Evolutionary conservation across 2,888 invertebrate species (phyloP).

Genomic region (Chrysina gloriosa): DNA sequence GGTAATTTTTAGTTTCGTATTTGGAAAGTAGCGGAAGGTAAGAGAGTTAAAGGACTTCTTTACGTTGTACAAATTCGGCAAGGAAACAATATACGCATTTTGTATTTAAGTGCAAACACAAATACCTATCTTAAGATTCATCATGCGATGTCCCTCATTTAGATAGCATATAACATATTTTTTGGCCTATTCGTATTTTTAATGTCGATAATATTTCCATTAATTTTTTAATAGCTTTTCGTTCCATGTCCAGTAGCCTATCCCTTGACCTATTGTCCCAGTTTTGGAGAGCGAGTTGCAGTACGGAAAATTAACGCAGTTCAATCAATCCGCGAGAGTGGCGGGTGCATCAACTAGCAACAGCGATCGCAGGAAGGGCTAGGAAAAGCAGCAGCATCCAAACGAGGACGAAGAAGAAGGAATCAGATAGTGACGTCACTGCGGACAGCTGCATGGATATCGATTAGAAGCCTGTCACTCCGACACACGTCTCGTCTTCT

Average conservation of each 20-base stretch:
- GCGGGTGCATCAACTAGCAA: constrained; percentile 33
- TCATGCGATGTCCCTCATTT: no score
- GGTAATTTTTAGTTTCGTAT: no score
- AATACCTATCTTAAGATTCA: no score
- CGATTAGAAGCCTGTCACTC: constrained; percentile 63
- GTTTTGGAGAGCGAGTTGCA: constrained; percentile 2
- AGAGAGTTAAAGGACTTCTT: no score
- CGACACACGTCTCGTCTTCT: constrained; percentile 58
- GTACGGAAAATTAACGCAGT: constrained; percentile 34
- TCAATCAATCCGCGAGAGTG: constrained; percentile 45
- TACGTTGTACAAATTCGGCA: no score
- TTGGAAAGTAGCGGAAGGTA: no score
- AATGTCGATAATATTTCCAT: no score
- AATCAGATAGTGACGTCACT: constrained; percentile 63
- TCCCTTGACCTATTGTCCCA: constrained; percentile 35
- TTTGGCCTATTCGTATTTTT: no score
- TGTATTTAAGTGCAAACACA: no score
- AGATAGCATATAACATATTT: no score
- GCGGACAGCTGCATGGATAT: constrained; percentile 65
- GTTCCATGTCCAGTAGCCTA: no score
- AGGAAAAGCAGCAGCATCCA: constrained; percentile 45
- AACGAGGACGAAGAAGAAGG: constrained; percentile 46
- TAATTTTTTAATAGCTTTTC: not conserved
- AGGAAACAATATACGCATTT: no score
- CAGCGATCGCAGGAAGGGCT: constrained; percentile 18